phyloP scores from a whole-genome alignment of 2,113 vertebrate genomes.

The Syngnathus floridae region DNA sequence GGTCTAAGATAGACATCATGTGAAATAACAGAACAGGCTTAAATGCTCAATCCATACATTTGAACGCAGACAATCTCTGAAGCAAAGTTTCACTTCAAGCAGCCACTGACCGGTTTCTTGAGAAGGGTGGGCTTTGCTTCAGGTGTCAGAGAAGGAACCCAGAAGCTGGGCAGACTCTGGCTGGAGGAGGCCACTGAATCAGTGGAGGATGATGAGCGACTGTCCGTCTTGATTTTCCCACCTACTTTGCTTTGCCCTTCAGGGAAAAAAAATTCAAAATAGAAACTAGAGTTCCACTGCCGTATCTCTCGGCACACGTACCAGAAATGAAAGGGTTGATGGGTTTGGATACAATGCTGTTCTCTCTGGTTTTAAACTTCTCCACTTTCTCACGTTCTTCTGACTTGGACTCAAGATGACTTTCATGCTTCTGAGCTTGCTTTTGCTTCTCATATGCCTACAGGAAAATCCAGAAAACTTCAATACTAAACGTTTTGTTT shows the following conservation, averaged over 20 bases:
- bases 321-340: constrained; percentile 83
- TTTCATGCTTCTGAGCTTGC: constrained; percentile 66
- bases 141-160: constrained; percentile 84
- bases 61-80: not conserved
- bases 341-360: constrained; percentile 84
- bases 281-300: not conserved
- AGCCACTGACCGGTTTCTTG: constrained; percentile 79
- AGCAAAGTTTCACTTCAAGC: not conserved
- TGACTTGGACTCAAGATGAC: constrained; percentile 72
- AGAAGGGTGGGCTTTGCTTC: constrained; percentile 79
- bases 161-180: constrained; percentile 80
- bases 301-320: constrained; percentile 13
- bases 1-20: no score
- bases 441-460: constrained; percentile 88
- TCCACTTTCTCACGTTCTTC: constrained; percentile 77
- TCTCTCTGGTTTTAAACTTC: constrained; percentile 80
- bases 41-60: not conserved
- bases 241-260: constrained; percentile 42
- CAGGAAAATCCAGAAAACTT: constrained; percentile 1
- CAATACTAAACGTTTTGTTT: not conserved
- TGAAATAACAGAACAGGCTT: no score
- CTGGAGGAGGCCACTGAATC: constrained; percentile 23
- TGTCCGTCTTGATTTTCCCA: not conserved
- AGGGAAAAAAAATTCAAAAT: not conserved
- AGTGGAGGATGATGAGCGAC: constrained; percentile 18